Evolutionary conservation across 2,113 vertebrate species (phyloP), one percentile per base, ranked within the genome.

Genomic region (Brienomyrus brachyistius): DNA sequence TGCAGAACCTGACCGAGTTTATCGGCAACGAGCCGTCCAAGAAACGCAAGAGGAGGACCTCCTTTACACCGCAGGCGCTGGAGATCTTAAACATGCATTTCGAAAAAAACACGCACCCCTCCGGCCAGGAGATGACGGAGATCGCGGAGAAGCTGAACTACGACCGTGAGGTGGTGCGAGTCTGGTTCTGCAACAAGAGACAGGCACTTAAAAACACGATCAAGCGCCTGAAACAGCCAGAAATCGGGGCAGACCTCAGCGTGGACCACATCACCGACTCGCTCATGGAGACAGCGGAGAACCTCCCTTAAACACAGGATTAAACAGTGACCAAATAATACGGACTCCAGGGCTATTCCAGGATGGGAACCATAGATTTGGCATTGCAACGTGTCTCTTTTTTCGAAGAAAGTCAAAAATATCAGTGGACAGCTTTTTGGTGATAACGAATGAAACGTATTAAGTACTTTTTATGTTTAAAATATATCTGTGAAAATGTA

Each of bases 121-220:
- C 99, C 40, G 99, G 98, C 94, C 98, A 99, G 94, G 98, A 99
- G 97, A 99, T 99, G 98, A 99, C 98, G 90, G 98, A 99, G 94
- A 99, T 99, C 92, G 98, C 98, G 0, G 98, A 99, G 96, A 99
- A 99, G 95, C 98, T 99, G 95, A 99, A 98, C 97, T 99, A 99
- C 95, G 99, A 99, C 94, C 96, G 99, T 54, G 99, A 99, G 95
- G 99, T 99, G 95, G 98, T 99, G 93, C 98, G 99, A 90, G 99
- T 99, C 93, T 99, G 99, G 99, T 99, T 99, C 97, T 99, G 99
- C 97, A 99, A 99, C 97, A 99, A 99, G 96, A 97, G 98, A 94
- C 98, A 99, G 96, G 98, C 98, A 17, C 96, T 99, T 95, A 99
- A 99, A 96, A 99, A 99, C 96, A 99, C 98, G 88, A 98, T 99